Base-by-base conservation (phyloP, 1,140 invertebrate genomes). In the Solenopsis fugax region DNA sequence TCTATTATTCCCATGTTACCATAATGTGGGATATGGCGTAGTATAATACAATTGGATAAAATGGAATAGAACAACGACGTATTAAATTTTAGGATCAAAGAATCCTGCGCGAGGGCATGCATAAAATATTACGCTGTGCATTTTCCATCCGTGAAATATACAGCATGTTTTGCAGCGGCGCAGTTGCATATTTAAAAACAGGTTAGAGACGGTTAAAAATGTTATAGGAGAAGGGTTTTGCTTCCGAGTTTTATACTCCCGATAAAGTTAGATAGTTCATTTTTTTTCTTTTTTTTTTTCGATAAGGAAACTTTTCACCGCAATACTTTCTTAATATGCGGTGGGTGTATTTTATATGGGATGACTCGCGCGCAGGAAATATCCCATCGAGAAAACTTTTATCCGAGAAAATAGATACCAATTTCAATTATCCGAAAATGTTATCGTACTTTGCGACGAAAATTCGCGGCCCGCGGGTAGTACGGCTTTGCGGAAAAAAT, bases 81-180 rank as follows among this genome's bases (percentile, higher is more conserved):
- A 52, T 80, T 80, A 80, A 80, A 69, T 80, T 80, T 67, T 54
- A n/a, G 45, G 60, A 80, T 80, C 77, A 80, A 80, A 80, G 76
- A 41, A 48, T 37, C n/a, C 10, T 34, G 16, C 16, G 12, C 13
- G 77, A 52, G 48, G 21, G 16, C 29, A 13, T 67, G 62, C 62
- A 65, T 48, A 50, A 65, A 64, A 50, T 78, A 52, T 78, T 78
- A 62, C 24, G 29, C n/a, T 16, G 4, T n/a, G 12, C 37, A 77
- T 37, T 62, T 77, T 77, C 58, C 48, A 18, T 54, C 34, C 54
- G 24, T 73, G 54, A 76, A 58, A 60, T 58, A 41, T 60, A 41
- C 54, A 62, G 16, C 24, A 29, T 77, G 37, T 62, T 77, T 62
- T 29, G 37, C 54, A 48, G 54, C 16, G 41, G 41, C 13, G 13